phyloP scores from a whole-genome alignment of 2,113 vertebrate species.

The Poeciliopsis retropinna region DNA sequence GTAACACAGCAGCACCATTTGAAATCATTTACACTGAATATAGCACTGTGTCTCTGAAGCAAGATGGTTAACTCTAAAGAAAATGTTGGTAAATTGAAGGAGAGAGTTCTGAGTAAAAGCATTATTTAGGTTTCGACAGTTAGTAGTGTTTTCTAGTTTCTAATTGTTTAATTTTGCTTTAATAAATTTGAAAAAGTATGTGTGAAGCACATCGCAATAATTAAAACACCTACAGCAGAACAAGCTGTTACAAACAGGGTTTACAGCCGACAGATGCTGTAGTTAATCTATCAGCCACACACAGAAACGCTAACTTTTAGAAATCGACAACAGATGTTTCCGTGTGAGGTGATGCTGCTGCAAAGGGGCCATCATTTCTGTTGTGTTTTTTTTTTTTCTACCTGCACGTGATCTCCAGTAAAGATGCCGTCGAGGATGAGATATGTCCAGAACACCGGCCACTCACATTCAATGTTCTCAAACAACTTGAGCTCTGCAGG shows the following conservation, averaged over 20 bases:
- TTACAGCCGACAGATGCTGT: too few species aligned
- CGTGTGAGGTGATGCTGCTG: background rate
- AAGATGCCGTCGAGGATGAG: conserved; percentile 96
- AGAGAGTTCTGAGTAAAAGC: background rate
- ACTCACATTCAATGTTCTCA: conserved; percentile 98
- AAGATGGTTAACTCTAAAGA: background rate
- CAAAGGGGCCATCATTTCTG: too few species aligned
- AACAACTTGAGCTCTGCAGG: conserved; percentile 97
- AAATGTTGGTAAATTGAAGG: background rate
- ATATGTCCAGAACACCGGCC: conserved; percentile 98
- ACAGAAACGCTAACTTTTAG: too few species aligned
- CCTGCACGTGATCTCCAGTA: conserved; percentile 89
- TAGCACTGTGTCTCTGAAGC: background rate
- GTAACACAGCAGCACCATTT: background rate
- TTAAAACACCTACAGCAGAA: too few species aligned
- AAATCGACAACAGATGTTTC: background rate
- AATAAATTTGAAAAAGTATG: too few species aligned
- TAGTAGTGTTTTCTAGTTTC: background rate
- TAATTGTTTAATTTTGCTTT: background rate
- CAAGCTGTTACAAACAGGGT: too few species aligned
- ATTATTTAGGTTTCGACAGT: background rate
- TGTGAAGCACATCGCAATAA: background rate
- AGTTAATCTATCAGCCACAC: background rate
- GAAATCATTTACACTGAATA: background rate
- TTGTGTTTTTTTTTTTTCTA: conserved; percentile 48